Evolutionary conservation across 2,113 vertebrate species (phyloP), one percentile per base, ranked within the genome.

Genomic region (Trichechus manatus): DNA sequence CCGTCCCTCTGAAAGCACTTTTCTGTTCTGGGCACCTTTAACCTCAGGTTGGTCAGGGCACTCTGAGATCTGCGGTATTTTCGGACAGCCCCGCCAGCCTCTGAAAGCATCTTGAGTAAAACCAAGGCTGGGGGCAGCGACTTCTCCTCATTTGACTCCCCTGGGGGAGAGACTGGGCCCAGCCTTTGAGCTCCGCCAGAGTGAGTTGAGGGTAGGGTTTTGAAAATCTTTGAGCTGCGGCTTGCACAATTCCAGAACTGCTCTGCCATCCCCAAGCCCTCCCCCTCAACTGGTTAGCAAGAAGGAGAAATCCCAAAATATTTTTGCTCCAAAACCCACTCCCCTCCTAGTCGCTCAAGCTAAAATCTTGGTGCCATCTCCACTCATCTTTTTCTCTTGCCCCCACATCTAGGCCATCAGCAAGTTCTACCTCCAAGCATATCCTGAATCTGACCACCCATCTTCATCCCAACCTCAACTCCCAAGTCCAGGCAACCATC

Each of bases 241-340:
- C 88, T 97, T 91, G 86, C 97, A 78, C 86, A 97, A 93, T 44
- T 81, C 77, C 93, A 96, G 93, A 74, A 22, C 77, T 9, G 3
- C 25, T 39, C 42, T 20, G 79, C n/a, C 29, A 53, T 33, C 82
- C 50, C 31, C 7, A 9, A 20, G 66, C 29, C 83, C n/a, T 42
- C 42, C 78, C 27, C 10, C 0, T 6, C 31, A n/a, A 2, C 47
- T 27, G 42, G 39, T 68, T 82, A 53, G 53, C 66, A 68, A 93
- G 84, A 31, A 95, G 85, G 96, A 85, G 87, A 90, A 95, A 96
- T 29, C 44, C 27, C 6, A n/a, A 79, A 5, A 13, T 19, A 17
- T 36, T n/a, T 13, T 5, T 63, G n/a, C 33, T 33, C 39, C 39
- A 6, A 47, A 7, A 44, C 75, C 77, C 22, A 36, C 29, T 68